Evolutionary conservation across 2,888 invertebrate genomes (phyloP).

Genomic region (Caenorhabditis wallacei): DNA sequence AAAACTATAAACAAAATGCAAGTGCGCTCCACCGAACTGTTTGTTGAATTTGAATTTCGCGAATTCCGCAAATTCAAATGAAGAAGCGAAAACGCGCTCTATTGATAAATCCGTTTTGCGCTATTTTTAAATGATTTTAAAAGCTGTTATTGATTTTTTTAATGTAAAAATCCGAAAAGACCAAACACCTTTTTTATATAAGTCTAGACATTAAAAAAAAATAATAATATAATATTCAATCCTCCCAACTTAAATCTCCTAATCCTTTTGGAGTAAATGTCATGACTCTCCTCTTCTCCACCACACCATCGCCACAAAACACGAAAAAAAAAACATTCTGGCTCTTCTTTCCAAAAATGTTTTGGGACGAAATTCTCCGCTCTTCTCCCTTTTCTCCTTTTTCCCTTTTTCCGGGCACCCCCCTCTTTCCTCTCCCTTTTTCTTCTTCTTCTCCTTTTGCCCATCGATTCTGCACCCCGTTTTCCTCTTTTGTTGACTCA

Average conservation of each 20-base stretch:
- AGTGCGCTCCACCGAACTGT: slow-evolving; percentile 8
- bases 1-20: not conserved
- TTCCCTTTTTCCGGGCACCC: slow-evolving; percentile 41
- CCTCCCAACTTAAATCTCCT: slow-evolving; percentile 4
- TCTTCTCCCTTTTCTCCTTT: slow-evolving; percentile 16
- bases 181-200: not conserved
- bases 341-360: slow-evolving; percentile 34
- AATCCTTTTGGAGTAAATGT: slow-evolving; percentile 35
- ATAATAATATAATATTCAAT: slow-evolving; percentile 10
- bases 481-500: slow-evolving; percentile 49
- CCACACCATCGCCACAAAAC: slow-evolving; percentile 23
- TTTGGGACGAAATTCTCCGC: slow-evolving; percentile 25
- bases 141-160: slow-evolving; percentile 6
- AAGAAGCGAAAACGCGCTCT: not conserved
- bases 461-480: slow-evolving; percentile 45
- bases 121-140: too few species aligned
- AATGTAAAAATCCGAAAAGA: not conserved
- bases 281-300: not conserved
- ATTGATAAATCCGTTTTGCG: too few species aligned
- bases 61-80: too few species aligned
- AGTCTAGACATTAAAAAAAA: slow-evolving; percentile 1
- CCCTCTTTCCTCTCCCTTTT: not conserved
- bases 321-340: slow-evolving; percentile 27
- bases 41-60: not conserved
- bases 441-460: slow-evolving; percentile 1